These are phyloP conservation scores for Neodiprion pinetum DNA, from an alignment of 1,140 invertebrate species.

Conservation along the genomic window DNA sequence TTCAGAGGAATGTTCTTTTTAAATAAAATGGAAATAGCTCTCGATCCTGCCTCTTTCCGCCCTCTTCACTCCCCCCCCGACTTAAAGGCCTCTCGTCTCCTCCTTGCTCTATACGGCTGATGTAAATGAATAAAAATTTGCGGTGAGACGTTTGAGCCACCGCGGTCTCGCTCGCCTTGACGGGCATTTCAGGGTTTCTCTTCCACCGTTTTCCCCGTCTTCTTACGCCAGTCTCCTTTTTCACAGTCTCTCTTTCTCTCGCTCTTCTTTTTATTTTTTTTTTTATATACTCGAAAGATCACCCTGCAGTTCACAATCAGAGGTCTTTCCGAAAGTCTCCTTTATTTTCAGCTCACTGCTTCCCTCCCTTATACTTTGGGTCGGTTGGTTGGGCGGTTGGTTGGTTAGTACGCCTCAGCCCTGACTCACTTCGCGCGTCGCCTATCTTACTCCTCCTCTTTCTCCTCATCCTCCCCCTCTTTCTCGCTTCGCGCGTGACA, in stretches of 20 bases:
- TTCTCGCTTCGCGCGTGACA: slow-evolving; percentile 16
- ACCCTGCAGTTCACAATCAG: slow-evolving; percentile 50
- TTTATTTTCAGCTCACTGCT: slow-evolving; percentile 57
- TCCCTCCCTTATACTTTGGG: slow-evolving; percentile 24
- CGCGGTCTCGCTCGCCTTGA: slow-evolving; percentile 51
- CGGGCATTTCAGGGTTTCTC: slow-evolving; percentile 52
- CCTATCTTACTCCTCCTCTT: neutral
- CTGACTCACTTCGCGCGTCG: slow-evolving; percentile 2
- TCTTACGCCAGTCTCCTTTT: slow-evolving; percentile 15
- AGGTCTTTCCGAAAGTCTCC: slow-evolving; percentile 47
- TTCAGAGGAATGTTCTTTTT: too few relatives aligned
- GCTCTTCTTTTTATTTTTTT: neutral
- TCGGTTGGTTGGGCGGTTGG: neutral
- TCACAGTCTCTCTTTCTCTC: slow-evolving; percentile 25
- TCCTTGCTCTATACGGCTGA: slow-evolving; percentile 28
- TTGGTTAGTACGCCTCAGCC: neutral
- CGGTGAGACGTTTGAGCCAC: slow-evolving; percentile 17
- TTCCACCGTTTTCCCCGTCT: slow-evolving; percentile 15
- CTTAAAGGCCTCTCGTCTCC: too few relatives aligned
- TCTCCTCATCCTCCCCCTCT: neutral
- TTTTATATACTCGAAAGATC: slow-evolving; percentile 27
- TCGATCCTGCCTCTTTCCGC: too few relatives aligned
- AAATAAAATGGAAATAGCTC: too few relatives aligned
- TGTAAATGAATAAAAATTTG: slow-evolving; percentile 64
- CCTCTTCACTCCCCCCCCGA: too few relatives aligned